A percentile compares a stretch with the other conserved stretches of the same genome.
phyloP scores from a whole-genome alignment of 2,888 invertebrate genomes.

The Lasioglossum villosulum region DNA sequence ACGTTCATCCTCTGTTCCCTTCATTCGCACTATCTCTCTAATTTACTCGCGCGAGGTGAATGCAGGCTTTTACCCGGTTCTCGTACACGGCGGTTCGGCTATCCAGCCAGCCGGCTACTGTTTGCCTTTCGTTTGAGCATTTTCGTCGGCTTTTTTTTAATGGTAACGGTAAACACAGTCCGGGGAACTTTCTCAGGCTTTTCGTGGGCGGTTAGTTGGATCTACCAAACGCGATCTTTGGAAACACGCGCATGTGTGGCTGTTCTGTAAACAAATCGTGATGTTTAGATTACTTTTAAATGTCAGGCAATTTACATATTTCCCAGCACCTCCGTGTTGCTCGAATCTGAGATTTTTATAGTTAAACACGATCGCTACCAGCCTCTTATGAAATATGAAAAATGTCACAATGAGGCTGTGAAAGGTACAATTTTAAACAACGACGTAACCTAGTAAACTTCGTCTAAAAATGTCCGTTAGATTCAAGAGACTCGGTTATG shows the following conservation, averaged over 20 bases:
- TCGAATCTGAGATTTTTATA: not conserved
- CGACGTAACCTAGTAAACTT: too few species aligned
- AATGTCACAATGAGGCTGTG: too few species aligned
- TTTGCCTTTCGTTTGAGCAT: slow-evolving; percentile 64
- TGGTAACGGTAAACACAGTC: slow-evolving; percentile 31
- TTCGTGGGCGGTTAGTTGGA: not conserved
- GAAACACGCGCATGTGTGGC: not conserved
- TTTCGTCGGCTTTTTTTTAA: slow-evolving; percentile 14
- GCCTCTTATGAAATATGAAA: too few species aligned
- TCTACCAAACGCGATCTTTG: not conserved
- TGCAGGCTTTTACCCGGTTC: slow-evolving; percentile 47
- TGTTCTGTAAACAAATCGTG: not conserved
- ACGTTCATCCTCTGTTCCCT: slow-evolving; percentile 60
- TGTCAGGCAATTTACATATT: not conserved
- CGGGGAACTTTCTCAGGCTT: slow-evolving; percentile 4
- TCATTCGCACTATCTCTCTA: slow-evolving; percentile 71
- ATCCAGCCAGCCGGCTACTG: slow-evolving; percentile 57
- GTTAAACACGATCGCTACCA: not conserved
- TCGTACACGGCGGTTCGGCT: slow-evolving; percentile 24
- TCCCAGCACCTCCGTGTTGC: not conserved
- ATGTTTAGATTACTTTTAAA: not conserved
- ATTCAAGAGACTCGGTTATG: not conserved
- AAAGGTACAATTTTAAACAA: too few species aligned
- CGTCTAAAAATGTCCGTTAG: not conserved
- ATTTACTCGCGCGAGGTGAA: slow-evolving; percentile 59